Percentiles rank a stretch among this genome's conserved stretches.
phyloP scores from a whole-genome alignment of 2,888 invertebrate genomes.

The Thera obeliscata region DNA sequence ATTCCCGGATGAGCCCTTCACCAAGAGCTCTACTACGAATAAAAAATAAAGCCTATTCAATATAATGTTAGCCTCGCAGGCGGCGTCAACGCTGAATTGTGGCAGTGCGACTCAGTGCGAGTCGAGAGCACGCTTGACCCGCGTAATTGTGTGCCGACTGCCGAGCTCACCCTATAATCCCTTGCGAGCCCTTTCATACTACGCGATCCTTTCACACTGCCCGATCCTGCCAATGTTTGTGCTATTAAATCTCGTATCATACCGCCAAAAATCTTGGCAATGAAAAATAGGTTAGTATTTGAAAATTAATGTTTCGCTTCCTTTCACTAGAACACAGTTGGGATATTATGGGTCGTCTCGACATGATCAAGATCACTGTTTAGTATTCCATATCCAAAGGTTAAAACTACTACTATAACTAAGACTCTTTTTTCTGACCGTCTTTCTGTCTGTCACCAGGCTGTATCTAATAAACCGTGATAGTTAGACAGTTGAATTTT shows the following conservation, averaged over 20 bases:
- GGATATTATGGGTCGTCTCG: too few relatives aligned
- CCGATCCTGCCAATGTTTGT: slow-evolving; percentile 2
- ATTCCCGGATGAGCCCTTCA: too few relatives aligned
- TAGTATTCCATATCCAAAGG: too few relatives aligned
- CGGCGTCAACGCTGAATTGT: slow-evolving; percentile 45
- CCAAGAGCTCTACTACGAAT: too few relatives aligned
- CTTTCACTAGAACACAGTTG: too few relatives aligned
- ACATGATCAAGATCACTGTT: too few relatives aligned
- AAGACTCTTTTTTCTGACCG: too few relatives aligned
- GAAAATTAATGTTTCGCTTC: too few relatives aligned
- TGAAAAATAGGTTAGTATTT: not conserved
- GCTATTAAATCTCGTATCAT: not conserved
- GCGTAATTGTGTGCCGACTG: slow-evolving; percentile 69
- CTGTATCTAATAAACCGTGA: too few relatives aligned
- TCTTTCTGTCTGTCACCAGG: too few relatives aligned
- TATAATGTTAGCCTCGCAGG: slow-evolving; percentile 18
- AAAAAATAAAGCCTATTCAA: slow-evolving; percentile 17
- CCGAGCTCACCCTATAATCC: slow-evolving; percentile 62
- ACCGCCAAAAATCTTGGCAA: not conserved
- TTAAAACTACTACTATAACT: too few relatives aligned
- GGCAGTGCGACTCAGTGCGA: slow-evolving; percentile 46
- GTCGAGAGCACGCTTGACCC: slow-evolving; percentile 70
- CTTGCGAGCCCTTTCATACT: slow-evolving; percentile 40
- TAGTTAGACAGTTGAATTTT: too few relatives aligned
- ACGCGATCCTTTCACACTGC: slow-evolving; percentile 19